phyloP scores from a whole-genome alignment of 2,113 vertebrate species.

The Alectura lathami region DNA sequence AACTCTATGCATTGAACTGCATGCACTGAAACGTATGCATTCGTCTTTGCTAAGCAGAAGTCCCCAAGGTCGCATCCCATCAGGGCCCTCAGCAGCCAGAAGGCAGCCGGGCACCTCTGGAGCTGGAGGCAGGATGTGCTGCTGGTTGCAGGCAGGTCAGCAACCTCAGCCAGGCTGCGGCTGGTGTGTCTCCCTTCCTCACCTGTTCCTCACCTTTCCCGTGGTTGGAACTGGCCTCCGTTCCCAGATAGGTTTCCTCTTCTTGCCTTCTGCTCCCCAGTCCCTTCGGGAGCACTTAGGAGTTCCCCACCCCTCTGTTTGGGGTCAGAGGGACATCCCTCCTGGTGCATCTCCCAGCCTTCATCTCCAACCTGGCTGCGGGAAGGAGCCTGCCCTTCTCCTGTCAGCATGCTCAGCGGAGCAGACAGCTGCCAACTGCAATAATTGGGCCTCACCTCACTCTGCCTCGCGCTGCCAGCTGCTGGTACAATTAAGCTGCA shows the following conservation, averaged over 20 bases:
- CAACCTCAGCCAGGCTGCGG: not conserved
- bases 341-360: not conserved
- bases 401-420: not conserved
- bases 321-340: not conserved
- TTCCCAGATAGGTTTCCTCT: not conserved
- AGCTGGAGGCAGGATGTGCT: not conserved
- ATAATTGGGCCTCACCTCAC: slow-evolving; percentile 17
- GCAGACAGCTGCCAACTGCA: slow-evolving; percentile 18
- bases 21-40: rapidly evolving
- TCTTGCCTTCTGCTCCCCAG: rapidly evolving
- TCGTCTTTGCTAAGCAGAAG: not conserved
- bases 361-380: not conserved
- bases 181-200: not conserved
- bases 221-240: not conserved
- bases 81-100: not conserved
- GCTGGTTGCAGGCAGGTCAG: not conserved
- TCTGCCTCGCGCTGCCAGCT: not conserved
- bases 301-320: not conserved
- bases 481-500: not conserved
- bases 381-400: not conserved
- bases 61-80: not conserved
- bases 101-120: not conserved
- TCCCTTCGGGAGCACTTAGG: not conserved
- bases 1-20: not conserved
- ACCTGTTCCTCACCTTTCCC: not conserved